phyloP scores from a whole-genome alignment of 2,797 vertebrate species.

The Sylvilagus floridanus region DNA sequence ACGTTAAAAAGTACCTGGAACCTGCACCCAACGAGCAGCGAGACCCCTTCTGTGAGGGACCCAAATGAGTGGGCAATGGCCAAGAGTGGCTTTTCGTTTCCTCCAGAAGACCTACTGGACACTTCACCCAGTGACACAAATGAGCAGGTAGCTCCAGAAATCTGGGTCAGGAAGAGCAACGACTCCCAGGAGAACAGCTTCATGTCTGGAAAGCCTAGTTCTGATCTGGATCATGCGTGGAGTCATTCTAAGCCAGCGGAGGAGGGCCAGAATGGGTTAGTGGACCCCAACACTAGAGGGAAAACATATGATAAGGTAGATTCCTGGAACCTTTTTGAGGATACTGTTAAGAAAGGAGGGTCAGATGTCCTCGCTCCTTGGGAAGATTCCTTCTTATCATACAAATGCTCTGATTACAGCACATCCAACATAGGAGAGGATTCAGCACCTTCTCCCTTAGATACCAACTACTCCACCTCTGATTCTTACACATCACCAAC shows the following conservation, averaged over 20 bases:
- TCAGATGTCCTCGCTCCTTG: conserved; percentile 84
- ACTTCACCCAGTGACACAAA: conserved; percentile 67
- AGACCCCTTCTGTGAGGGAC: conserved; percentile 73
- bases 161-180: conserved; percentile 76
- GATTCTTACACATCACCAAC: conserved; percentile 89
- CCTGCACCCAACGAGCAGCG: conserved; percentile 69
- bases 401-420: conserved; percentile 85
- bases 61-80: conserved; percentile 79
- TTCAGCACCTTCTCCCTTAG: conserved; percentile 87
- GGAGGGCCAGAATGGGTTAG: conserved; percentile 41
- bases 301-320: conserved; percentile 80
- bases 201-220: conserved; percentile 67
- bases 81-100: conserved; percentile 81
- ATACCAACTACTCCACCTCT: conserved; percentile 90
- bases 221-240: conserved; percentile 76
- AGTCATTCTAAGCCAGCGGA: conserved; percentile 72
- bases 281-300: conserved; percentile 57
- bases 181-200: conserved; percentile 63
- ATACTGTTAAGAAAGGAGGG: conserved; percentile 78
- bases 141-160: conserved; percentile 63
- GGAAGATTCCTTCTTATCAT: conserved; percentile 88
- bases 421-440: conserved; percentile 85
- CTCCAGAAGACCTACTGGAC: conserved; percentile 76
- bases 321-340: conserved; percentile 85
- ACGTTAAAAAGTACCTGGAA: conserved; percentile 84